A percentile compares a stretch with the other conserved stretches of the same genome.
Evolutionary conservation across 2,888 invertebrate species (phyloP).

Genomic region (Polydrusus cervinus): DNA sequence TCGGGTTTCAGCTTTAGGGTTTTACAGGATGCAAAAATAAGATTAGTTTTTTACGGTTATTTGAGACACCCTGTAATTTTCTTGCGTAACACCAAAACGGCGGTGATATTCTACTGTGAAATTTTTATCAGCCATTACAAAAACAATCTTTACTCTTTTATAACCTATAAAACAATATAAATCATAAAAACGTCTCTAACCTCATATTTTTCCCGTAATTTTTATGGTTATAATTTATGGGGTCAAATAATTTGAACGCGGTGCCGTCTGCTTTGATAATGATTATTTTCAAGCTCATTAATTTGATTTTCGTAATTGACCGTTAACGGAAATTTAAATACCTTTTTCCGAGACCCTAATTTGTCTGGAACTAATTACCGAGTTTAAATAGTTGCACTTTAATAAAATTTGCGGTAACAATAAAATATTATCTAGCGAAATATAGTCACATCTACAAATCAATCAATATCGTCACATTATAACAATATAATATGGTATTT

Average conservation of each 20-base stretch:
- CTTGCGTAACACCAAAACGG: neutral
- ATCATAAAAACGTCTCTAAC: constrained; percentile 22
- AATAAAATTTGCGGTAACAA: too few species aligned
- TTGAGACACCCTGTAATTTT: neutral
- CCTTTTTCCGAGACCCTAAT: constrained; percentile 7
- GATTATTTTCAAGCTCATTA: constrained; percentile 45
- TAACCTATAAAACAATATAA: constrained; percentile 31
- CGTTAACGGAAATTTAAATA: constrained; percentile 40
- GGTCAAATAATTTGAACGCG: constrained; percentile 5
- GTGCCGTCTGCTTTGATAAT: constrained; percentile 32
- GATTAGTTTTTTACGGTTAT: too few species aligned
- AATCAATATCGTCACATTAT: too few species aligned
- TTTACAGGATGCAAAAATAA: too few species aligned
- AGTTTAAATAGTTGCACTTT: too few species aligned
- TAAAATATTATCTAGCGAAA: too few species aligned
- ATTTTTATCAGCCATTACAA: neutral
- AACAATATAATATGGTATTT: too few species aligned
- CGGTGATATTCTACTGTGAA: neutral
- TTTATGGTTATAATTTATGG: constrained; percentile 19
- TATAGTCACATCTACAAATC: too few species aligned
- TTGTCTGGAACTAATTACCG: constrained; percentile 13
- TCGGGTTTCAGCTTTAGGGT: too few species aligned
- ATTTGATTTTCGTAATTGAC: constrained; percentile 45
- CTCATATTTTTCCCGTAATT: constrained; percentile 30
- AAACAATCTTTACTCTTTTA: constrained; percentile 3